Base-by-base conservation (phyloP, 2,797 vertebrate genomes). In the Danio jaintianensis region DNA sequence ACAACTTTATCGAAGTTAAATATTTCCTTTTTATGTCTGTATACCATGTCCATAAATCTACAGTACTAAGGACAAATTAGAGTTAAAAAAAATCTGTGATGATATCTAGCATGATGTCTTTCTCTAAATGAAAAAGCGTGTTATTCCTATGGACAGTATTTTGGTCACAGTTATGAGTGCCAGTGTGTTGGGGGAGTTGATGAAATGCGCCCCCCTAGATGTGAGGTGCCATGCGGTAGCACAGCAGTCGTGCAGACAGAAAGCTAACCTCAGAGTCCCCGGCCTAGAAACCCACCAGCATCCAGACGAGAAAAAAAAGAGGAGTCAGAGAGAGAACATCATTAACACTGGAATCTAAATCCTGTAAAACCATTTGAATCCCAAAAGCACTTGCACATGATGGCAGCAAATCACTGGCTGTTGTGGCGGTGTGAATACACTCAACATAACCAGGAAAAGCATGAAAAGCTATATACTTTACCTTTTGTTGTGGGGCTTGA, bases 221-320 rank as follows among this genome's bases (percentile, higher is more conserved):
- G 61, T 73, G 92, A 91, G 91, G 92, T 94, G 92, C 92, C 93
- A 94, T 94, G 94, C 94, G 93, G 84, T 92, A 92, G 94, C 94
- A 93, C 92, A 95, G 92, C 91, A 90, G 89, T 91, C 93, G 93
- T 95, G 94, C 95, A 95, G 90, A 88, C 93, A 92, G 88, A 93
- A 92, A 88, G 95, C 96, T 97, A 96, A 98, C 97, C 97, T 98
- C 96, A 90, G 93, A 92, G 66, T 97, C 96, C 93, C 96, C 96
- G 89, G 94, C 92, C 93, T 93, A 94, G 93, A 92, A 84, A 93
- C 91, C 91, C 91, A 91, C 88, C 92, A 88, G 71, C 81, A 78
- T 83, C 91, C 90, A 91, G 92, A 91, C 90, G 93, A 75, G 91
- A 93, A 91, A 93, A 94, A 89, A 94, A 91, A 94, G 88, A 85